Conservation (phyloP, 1,140 invertebrate species). For the Cataglyphis hispanica region DNA sequence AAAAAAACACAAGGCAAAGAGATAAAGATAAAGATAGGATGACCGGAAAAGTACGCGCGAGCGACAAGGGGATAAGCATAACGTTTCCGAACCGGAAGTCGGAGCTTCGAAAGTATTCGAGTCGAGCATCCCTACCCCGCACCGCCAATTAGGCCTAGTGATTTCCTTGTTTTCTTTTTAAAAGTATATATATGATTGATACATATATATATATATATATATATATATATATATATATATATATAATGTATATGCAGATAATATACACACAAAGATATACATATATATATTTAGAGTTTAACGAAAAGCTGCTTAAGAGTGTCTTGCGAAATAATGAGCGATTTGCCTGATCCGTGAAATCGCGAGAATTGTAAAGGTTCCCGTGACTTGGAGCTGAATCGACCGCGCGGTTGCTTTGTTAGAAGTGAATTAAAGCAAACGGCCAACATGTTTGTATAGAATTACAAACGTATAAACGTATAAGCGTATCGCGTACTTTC, state of each 20-base stretch:
- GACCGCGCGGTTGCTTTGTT: slow-evolving; percentile 42
- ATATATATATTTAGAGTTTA: slow-evolving; percentile 80
- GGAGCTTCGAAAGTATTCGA: slow-evolving; percentile 52
- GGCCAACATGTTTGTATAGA: slow-evolving; percentile 35
- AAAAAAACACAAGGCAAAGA: background rate
- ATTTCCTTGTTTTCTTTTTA: slow-evolving; percentile 84
- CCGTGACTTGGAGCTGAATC: background rate
- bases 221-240: slow-evolving; percentile 67
- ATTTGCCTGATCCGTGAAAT: slow-evolving; percentile 50
- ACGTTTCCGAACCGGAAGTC: slow-evolving; percentile 53
- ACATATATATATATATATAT: slow-evolving; percentile 62
- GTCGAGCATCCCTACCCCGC: slow-evolving; percentile 67
- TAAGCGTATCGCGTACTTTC: background rate
- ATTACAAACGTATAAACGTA: background rate
- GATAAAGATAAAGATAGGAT: background rate
- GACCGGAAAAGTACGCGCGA: slow-evolving; percentile 34
- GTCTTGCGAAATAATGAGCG: slow-evolving; percentile 69
- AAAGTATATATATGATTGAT: slow-evolving; percentile 70
- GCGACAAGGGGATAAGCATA: slow-evolving; percentile 49
- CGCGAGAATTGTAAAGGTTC: background rate
- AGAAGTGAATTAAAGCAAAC: slow-evolving; percentile 51
- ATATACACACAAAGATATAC: slow-evolving; percentile 60
- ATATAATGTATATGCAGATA: slow-evolving; percentile 45
- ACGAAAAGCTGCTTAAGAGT: slow-evolving; percentile 76
- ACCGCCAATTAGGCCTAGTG: slow-evolving; percentile 86